These are phyloP conservation scores for Excalfactoria chinensis DNA, from an alignment of 2,113 vertebrate genomes.

Conservation along the genomic window DNA sequence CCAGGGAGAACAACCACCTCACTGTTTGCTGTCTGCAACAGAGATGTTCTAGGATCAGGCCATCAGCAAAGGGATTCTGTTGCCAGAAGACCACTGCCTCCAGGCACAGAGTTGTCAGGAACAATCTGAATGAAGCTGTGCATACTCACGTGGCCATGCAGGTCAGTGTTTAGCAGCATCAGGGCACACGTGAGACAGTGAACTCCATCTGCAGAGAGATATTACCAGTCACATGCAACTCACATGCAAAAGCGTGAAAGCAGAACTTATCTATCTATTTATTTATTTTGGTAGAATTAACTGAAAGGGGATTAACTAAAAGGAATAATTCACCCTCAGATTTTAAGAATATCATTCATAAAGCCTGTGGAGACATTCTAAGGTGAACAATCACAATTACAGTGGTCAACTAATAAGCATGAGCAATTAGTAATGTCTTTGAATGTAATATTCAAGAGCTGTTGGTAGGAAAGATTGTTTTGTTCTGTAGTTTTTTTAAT, in stretches of 20 bases:
- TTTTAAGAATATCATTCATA: neutral
- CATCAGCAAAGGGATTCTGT: neutral
- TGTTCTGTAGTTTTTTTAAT: neutral
- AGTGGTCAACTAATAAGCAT: neutral
- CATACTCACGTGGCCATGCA: slow-evolving; percentile 90
- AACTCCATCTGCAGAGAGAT: slow-evolving; percentile 83
- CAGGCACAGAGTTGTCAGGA: neutral
- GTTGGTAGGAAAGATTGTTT: neutral
- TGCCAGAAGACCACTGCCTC: neutral
- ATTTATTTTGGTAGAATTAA: slow-evolving; percentile 7
- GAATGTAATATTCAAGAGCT: neutral
- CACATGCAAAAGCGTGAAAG: slow-evolving; percentile 1
- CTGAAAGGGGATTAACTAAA: slow-evolving; percentile 6
- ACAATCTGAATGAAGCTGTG: neutral
- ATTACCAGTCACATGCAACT: neutral
- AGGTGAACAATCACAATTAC: neutral
- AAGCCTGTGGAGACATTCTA: neutral
- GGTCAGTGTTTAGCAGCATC: slow-evolving; percentile 92
- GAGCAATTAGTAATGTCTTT: neutral
- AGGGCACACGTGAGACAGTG: slow-evolving; percentile 92
- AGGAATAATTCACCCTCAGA: neutral
- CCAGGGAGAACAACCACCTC: neutral
- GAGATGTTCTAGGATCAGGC: neutral
- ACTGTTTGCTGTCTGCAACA: neutral
- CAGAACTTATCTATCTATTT: neutral